Percentiles rank a stretch among this genome's conserved stretches.
Conservation (phyloP, 1,140 invertebrate genomes). For the Catajapyx aquilonaris region DNA sequence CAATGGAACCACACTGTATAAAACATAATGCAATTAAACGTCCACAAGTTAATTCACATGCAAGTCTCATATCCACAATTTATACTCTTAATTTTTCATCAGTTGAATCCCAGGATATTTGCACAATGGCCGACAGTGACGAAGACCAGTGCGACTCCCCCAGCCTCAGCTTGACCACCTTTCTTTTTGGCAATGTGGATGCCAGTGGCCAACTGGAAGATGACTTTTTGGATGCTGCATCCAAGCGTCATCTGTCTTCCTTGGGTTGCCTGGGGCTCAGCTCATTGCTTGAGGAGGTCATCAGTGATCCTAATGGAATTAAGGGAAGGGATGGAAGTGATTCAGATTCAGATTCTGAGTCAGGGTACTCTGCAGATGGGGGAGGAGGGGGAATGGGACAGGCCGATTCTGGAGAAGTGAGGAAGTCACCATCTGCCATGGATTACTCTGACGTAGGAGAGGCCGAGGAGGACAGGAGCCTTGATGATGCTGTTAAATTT, state of each 20-base stretch:
- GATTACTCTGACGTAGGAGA: slow-evolving; percentile 90
- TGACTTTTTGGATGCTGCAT: slow-evolving; percentile 60
- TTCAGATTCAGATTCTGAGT: background rate
- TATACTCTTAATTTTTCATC: too few species aligned
- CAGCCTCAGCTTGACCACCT: slow-evolving; percentile 63
- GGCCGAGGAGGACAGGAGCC: slow-evolving; percentile 69
- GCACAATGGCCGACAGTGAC: too few species aligned
- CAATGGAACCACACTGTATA: too few species aligned
- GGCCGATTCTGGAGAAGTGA: slow-evolving; percentile 21
- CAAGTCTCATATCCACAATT: too few species aligned
- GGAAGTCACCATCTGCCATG: slow-evolving; percentile 52
- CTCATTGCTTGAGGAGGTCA: slow-evolving; percentile 60
- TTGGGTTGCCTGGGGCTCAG: slow-evolving; percentile 51
- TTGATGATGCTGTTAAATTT: slow-evolving; percentile 12
- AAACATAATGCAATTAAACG: too few species aligned
- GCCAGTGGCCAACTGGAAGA: slow-evolving; percentile 72
- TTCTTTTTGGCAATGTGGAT: slow-evolving; percentile 91
- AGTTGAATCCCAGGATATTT: too few species aligned
- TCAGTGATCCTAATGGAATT: slow-evolving; percentile 21
- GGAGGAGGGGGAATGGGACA: slow-evolving; percentile 12
- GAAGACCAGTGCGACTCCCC: too few species aligned
- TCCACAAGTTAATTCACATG: too few species aligned
- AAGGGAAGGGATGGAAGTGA: background rate
- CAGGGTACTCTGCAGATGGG: background rate
- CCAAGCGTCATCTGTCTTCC: slow-evolving; percentile 52